Base-by-base conservation (phyloP, 2,797 vertebrate genomes). In the Pipistrellus kuhlii region DNA sequence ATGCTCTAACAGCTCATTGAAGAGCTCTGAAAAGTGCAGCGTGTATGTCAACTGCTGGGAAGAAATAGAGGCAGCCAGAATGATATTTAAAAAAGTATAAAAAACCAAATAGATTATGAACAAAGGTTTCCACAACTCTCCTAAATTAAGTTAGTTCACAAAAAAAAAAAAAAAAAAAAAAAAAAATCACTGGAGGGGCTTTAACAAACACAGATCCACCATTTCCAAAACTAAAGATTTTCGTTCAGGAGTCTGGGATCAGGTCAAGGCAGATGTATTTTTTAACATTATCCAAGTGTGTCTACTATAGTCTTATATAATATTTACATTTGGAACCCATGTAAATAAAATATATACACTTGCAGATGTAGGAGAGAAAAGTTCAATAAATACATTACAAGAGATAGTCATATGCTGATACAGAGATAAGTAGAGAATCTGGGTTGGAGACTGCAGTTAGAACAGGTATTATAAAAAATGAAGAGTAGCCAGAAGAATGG, bases 1-100 rank as follows among this genome's bases (percentile, higher is more conserved):
- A 81, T 76, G 62, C 41, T 88, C 48, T 46, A 75, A 80, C 46
- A 76, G 66, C 35, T 93, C 69, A 72, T 3, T 66, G 75, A 95
- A 77, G 68, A 86, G 46, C 41, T 95, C 75, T 59, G 32, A 44
- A 89, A 88, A 81, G 78, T 69, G 15, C 38, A 72, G 30, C 32
- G 41, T 35, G 51, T 18, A 41, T 53, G 27, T 75, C 15, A 85
- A 75, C 48, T 85, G n/a, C 64, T 84, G 38, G 78, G 88, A 88
- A 66, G 15, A 83, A 83, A 78, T 2, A 69, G 41, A 53, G 41
- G 10, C 53, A 86, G n/a, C 17, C 46, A 81, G 41, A 64, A 73
- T 78, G 32, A 38, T 85, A 76, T 25, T 44, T 25, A 13, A 85
- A 72, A 76, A 30, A 88, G 3, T 9, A 15, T 64, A 25, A 93